Evolutionary conservation across 2,113 vertebrate species (phyloP), one percentile per base, ranked within the genome.

Genomic region (Quiscalus mexicanus): DNA sequence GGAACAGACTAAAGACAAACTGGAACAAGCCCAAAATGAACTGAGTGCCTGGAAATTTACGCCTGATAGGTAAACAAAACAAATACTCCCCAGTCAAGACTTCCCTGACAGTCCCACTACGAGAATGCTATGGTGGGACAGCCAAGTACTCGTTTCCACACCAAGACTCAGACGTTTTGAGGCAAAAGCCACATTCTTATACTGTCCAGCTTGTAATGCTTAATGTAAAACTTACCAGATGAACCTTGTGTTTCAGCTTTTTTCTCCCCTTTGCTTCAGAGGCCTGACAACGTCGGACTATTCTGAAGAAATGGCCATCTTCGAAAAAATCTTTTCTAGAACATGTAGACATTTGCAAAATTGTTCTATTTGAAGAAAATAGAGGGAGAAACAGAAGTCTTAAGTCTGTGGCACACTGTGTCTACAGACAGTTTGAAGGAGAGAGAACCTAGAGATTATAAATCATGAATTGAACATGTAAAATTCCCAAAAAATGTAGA

Each of bases 21-120:
- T 99, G 99, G 99, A 99, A 99, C 99, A 99, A 99, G 99, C 99
- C 98, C 99, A 99, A 99, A 99, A 99, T 99, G 99, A 99, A 99
- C 99, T 99, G 99, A 99, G 99, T 99, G 99, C 99, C 99, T 99
- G 99, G 99, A 99, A 99, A 99, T 99, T 99, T 99, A 99, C 99
- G 99, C 99, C 99, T 99, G 99, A 99, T 99, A 99, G 99, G 99
- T 99, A 99, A 99, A 99, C 99, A 99, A 99, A 99, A 98, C 98
- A 99, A 99, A 99, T 99, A 98, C 98, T 98, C 98, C 98, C 98
- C 98, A 99, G 99, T 99, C 99, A 99, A 99, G 99, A 99, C 99
- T 99, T 99, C 99, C 99, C 99, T 99, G 98, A 99, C 98, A 99
- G 98, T 99, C 99, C 99, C 99, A 99, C 99, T 99, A 98, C 99